Conservation (phyloP, 2,888 invertebrate species). For the Parelbella ahira region DNA sequence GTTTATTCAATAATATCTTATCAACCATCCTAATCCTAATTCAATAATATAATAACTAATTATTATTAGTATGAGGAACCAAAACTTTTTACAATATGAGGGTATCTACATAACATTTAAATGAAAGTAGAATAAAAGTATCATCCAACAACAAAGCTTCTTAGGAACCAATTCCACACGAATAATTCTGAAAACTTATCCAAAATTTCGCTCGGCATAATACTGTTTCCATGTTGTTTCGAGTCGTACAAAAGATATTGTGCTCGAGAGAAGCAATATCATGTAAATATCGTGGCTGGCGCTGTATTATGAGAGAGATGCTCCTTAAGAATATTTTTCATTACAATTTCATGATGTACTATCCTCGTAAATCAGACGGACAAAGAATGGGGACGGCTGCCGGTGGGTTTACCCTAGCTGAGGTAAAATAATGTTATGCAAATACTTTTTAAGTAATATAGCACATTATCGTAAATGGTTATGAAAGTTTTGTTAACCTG, state of each 20-base stretch:
- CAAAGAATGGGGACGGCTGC: background rate
- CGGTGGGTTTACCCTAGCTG: constrained; percentile 9
- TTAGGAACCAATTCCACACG: constrained; percentile 18
- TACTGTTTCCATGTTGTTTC: constrained; percentile 24
- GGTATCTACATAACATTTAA: too few relatives aligned
- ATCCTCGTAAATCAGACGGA: background rate
- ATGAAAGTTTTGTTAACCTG: too few relatives aligned
- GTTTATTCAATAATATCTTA: too few relatives aligned
- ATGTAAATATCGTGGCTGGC: constrained; percentile 36
- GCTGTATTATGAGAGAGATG: constrained; percentile 17
- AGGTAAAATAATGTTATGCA: too few relatives aligned
- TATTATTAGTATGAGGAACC: too few relatives aligned
- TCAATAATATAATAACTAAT: too few relatives aligned
- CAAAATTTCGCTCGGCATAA: constrained; percentile 20
- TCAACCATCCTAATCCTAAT: too few relatives aligned
- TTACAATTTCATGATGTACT: constrained; percentile 18
- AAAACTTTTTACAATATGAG: too few relatives aligned
- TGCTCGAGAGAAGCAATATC: constrained; percentile 37
- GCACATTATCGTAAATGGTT: too few relatives aligned
- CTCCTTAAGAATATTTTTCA: constrained; percentile 17
- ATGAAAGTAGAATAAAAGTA: constrained; percentile 14
- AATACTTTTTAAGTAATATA: too few relatives aligned
- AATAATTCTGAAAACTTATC: constrained; percentile 23
- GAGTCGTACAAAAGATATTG: constrained; percentile 33
- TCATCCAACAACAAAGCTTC: constrained; percentile 1